Evolutionary conservation across 2,888 invertebrate species (phyloP), one percentile per base, ranked within the genome.

Genomic region (Rhaphigaster nebulosa): DNA sequence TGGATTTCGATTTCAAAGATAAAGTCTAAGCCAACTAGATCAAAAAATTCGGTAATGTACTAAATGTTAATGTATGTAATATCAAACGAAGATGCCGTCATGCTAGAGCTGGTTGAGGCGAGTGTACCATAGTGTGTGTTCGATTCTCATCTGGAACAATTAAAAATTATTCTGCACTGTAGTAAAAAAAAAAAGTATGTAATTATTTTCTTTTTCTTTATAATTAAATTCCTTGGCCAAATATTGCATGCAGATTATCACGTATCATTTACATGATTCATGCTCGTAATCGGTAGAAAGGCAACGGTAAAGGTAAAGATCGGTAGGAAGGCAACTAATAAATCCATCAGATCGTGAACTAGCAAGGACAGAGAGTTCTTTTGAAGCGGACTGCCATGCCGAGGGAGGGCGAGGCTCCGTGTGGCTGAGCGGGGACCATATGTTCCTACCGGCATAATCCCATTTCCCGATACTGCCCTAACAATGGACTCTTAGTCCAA

Each of bases 391-490:
- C 65, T 65, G 29, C 29, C 29, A 65, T 65, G 29, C 15, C 29
- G 13, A 65, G 65, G 29, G 65, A 1, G 4, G 65, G 29, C 12
- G 65, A 29, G 18, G 29, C 29, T n/a, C 1, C 29, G 29, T 8
- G 38, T 2, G 5, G 18, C 0, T 0, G 70, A 15, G 70, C 38
- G 1, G 10, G 26, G 84, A 38, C 84, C 84, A 84, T 84, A 84
- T 84, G 84, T 84, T 45, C 45, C 26, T 13, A 2, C 4, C 45
- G 41, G 45, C 45, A 45, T 84, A 84, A 84, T 84, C 84, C 4
- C 45, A 84, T 84, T 84, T 84, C n/a, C 84, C 84, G 45, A 84
- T 45, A 84, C 84, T 45, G 84, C 84, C 84, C 84, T 45, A 84
- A 84, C 84, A 84, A 84, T 84, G 45, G 45, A 45, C 38, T 15